Percentiles rank a stretch among this genome's conserved stretches.
Conservation (phyloP, 2,113 vertebrate genomes). For the Raja brachyura region DNA sequence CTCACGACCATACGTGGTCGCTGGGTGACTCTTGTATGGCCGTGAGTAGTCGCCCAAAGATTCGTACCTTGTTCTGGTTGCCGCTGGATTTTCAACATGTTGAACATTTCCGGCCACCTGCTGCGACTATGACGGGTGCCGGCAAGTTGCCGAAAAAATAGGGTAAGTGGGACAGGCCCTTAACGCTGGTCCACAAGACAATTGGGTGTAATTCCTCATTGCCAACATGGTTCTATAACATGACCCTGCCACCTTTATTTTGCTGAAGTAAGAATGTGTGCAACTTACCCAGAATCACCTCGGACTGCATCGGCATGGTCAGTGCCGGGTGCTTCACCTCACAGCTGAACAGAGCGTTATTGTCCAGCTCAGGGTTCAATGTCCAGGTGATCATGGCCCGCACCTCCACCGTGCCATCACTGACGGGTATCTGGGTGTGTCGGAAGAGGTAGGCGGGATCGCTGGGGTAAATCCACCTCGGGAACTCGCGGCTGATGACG, state of each 20-base stretch:
- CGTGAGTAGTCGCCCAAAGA: too few relatives aligned
- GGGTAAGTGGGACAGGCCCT: too few relatives aligned
- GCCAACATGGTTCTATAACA: neutral
- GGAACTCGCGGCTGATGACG: slow-evolving; percentile 86
- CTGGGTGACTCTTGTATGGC: too few relatives aligned
- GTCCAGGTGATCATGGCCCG: slow-evolving; percentile 83
- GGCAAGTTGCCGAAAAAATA: too few relatives aligned
- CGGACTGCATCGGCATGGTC: slow-evolving; percentile 91
- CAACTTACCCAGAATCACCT: slow-evolving; percentile 80
- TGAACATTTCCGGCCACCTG: too few relatives aligned
- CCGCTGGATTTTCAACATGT: too few relatives aligned
- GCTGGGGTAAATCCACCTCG: slow-evolving; percentile 77
- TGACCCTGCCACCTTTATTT: neutral
- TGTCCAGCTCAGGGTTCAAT: slow-evolving; percentile 86
- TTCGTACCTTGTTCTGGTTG: too few relatives aligned
- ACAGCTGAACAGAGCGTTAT: slow-evolving; percentile 88
- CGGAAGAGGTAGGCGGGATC: slow-evolving; percentile 81
- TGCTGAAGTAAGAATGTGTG: neutral
- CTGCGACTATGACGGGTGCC: too few relatives aligned
- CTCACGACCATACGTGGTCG: too few relatives aligned
- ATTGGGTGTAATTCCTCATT: too few relatives aligned
- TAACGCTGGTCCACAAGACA: neutral
- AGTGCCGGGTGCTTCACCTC: slow-evolving; percentile 89
- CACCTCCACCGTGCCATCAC: slow-evolving; percentile 78
- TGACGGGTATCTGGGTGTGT: slow-evolving; percentile 60